phyloP scores from a whole-genome alignment of 2,888 invertebrate genomes.

The Molanna angustata region DNA sequence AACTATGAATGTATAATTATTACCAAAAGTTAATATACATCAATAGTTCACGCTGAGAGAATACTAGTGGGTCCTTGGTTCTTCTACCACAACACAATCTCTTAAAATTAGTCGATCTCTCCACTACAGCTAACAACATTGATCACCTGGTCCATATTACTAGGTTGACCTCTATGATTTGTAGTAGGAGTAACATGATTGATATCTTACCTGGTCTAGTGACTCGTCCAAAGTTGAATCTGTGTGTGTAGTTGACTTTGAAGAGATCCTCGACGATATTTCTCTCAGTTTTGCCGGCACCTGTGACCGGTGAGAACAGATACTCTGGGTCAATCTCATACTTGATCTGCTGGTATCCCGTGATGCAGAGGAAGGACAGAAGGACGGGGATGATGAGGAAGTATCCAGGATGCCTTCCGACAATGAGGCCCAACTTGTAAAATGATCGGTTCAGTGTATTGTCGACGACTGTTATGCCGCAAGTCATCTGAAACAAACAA shows the following conservation, averaged over 20 bases:
- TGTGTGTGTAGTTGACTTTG: slow-evolving; percentile 83
- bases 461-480: slow-evolving; percentile 73
- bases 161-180: too few relatives aligned
- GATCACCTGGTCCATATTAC: too few relatives aligned
- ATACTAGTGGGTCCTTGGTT: too few relatives aligned
- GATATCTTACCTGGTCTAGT: slow-evolving; percentile 74
- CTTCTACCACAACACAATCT: too few relatives aligned
- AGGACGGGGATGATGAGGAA: slow-evolving; percentile 86
- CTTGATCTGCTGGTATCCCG: slow-evolving; percentile 81
- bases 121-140: too few relatives aligned
- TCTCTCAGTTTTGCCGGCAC: slow-evolving; percentile 79
- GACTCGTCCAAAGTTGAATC: slow-evolving; percentile 83
- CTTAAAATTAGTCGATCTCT: too few relatives aligned
- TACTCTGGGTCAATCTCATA: slow-evolving; percentile 94
- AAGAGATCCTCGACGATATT: slow-evolving; percentile 79
- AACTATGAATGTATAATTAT: too few relatives aligned
- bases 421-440: slow-evolving; percentile 74
- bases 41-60: too few relatives aligned
- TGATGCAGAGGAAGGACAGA: slow-evolving; percentile 75
- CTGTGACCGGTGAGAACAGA: slow-evolving; percentile 85
- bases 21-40: too few relatives aligned
- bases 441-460: slow-evolving; percentile 76
- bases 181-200: too few relatives aligned
- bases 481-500: slow-evolving; percentile 61
- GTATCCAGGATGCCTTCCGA: slow-evolving; percentile 82